phyloP scores from a whole-genome alignment of 2,797 vertebrate species.

The Enteromius fasciolatus region DNA sequence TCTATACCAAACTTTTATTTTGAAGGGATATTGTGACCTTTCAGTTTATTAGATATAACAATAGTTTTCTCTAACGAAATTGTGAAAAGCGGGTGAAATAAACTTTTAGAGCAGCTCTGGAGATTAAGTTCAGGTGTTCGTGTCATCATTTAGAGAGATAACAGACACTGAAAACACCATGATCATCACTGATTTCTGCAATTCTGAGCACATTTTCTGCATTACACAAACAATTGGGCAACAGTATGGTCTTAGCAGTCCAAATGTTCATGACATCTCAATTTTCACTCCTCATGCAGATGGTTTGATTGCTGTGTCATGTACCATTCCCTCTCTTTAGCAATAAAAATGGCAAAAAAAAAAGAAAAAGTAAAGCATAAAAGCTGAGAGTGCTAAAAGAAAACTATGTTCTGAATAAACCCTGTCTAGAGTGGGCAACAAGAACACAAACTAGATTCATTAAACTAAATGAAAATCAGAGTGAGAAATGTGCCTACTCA shows the following conservation, averaged over 20 bases:
- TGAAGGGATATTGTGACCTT: not conserved
- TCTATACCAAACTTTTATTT: not conserved
- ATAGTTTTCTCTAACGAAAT: not conserved
- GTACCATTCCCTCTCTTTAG: not conserved
- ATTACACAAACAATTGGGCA: not conserved
- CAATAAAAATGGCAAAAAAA: not conserved
- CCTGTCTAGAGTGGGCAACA: not conserved
- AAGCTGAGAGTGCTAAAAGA: not conserved
- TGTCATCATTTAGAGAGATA: not conserved
- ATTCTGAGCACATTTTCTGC: not conserved
- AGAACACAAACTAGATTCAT: not conserved
- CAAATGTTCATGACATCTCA: not conserved
- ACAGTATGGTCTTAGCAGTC: not conserved
- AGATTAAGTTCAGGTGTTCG: not conserved
- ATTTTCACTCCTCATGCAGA: not conserved
- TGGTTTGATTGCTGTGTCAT: not conserved
- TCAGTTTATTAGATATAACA: not conserved
- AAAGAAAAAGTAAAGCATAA: not conserved
- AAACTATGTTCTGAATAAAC: not conserved
- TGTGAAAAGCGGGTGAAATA: not conserved
- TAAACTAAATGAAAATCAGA: not conserved
- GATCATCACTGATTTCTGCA: not conserved
- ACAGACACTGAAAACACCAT: not conserved
- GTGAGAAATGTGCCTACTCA: not conserved
- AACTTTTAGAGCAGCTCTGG: not conserved